phyloP scores from a whole-genome alignment of 2,888 invertebrate genomes.

The Incurvaria masculella region DNA sequence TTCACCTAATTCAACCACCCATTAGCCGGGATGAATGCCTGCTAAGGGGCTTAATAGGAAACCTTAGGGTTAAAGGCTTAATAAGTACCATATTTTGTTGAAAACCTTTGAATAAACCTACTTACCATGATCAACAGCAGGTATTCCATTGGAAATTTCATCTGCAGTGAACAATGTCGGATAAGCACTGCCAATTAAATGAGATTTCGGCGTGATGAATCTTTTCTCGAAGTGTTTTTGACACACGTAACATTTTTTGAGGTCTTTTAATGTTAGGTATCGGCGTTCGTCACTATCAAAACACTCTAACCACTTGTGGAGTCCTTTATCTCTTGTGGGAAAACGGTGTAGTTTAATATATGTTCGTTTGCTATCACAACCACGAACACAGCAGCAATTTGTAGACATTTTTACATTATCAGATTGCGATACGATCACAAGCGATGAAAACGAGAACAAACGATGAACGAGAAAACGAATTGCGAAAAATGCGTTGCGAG shows the following conservation, averaged over 20 bases:
- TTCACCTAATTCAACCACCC: too few relatives aligned
- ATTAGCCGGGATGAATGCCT: too few relatives aligned
- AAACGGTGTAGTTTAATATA: neutral
- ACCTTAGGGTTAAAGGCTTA: too few relatives aligned
- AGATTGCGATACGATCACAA: neutral
- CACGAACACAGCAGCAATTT: neutral
- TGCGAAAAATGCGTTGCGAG: too few relatives aligned
- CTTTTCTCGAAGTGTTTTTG: neutral
- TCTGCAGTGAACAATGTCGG: neutral
- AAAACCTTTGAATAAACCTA: too few relatives aligned
- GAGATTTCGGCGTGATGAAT: neutral
- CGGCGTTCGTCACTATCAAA: neutral
- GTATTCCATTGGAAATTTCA: neutral
- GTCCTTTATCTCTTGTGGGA: neutral
- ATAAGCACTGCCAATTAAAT: neutral
- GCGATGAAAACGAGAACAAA: neutral
- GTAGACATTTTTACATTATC: neutral
- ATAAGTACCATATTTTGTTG: too few relatives aligned
- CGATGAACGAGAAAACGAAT: too few relatives aligned
- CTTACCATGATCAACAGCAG: too few relatives aligned
- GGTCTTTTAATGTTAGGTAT: neutral
- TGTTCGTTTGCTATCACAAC: neutral
- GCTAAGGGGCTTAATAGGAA: too few relatives aligned
- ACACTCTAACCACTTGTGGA: neutral
- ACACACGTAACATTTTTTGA: neutral